Percentiles rank a stretch among this genome's conserved stretches.
Conservation (phyloP, 2,888 invertebrate species). For the Drosophila parthenogenetica region DNA sequence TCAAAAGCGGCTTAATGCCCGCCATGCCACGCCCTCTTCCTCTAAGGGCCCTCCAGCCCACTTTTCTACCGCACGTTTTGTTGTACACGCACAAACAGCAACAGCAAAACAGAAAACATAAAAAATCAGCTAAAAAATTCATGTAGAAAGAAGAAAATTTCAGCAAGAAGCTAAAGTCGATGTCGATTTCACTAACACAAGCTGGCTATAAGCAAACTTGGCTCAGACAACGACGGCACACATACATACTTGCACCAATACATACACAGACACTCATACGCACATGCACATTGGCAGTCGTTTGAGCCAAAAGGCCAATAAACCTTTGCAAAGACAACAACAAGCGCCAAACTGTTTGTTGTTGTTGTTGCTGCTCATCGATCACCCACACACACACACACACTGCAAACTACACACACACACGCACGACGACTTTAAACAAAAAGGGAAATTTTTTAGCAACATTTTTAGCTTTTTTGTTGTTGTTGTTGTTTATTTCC, state of each 20-base stretch:
- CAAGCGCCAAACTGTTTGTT: constrained; percentile 49
- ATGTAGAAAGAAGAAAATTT: constrained; percentile 64
- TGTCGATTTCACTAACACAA: constrained; percentile 48
- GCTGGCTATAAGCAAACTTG: constrained; percentile 48
- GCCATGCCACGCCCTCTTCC: constrained; percentile 9
- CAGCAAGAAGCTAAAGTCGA: constrained; percentile 61
- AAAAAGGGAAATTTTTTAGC: constrained; percentile 70
- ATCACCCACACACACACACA: constrained; percentile 56
- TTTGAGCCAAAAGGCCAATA: constrained; percentile 76
- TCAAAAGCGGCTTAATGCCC: constrained; percentile 67
- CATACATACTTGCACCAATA: constrained; percentile 27
- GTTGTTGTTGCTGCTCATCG: constrained; percentile 63
- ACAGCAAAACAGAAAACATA: constrained; percentile 62
- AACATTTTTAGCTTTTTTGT: constrained; percentile 5
- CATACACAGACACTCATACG: constrained; percentile 43
- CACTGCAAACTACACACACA: constrained; percentile 10
- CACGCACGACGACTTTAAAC: constrained; percentile 35
- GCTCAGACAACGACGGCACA: constrained; percentile 67
- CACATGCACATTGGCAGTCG: constrained; percentile 15
- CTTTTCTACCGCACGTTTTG: constrained; percentile 27
- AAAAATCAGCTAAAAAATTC: constrained; percentile 71
- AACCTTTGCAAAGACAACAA: constrained; percentile 63
- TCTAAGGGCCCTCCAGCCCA: too few species aligned
- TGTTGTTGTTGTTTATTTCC: constrained; percentile 16
- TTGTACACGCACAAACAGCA: constrained; percentile 71